Percentiles rank a stretch among this genome's conserved stretches.
Conservation (phyloP, 2,888 invertebrate genomes). For the Lordiphosa fenestrarum region DNA sequence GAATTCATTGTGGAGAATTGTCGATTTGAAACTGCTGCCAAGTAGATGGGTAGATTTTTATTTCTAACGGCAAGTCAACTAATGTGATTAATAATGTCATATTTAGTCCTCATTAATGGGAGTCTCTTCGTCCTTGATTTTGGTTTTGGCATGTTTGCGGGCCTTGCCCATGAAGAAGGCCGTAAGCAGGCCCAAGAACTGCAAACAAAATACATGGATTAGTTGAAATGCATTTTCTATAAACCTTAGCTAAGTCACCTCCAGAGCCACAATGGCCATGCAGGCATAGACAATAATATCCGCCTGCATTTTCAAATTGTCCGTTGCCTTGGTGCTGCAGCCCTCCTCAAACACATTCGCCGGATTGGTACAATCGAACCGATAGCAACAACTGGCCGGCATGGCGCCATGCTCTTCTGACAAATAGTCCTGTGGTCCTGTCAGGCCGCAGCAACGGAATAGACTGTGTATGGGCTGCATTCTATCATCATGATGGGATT, state of each 20-base stretch:
- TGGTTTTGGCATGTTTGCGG: constrained; percentile 49
- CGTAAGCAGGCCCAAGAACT: constrained; percentile 49
- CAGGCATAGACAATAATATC: constrained; percentile 55
- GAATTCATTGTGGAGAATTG: neutral
- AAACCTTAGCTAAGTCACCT: constrained; percentile 40
- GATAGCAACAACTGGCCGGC: constrained; percentile 70
- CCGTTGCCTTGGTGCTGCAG: constrained; percentile 52
- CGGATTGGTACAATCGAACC: constrained; percentile 59
- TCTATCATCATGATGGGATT: constrained; percentile 48
- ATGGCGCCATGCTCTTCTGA: constrained; percentile 51
- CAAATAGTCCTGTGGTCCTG: constrained; percentile 71
- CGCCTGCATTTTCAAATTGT: constrained; percentile 40
- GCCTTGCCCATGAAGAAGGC: constrained; percentile 59
- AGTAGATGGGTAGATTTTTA: constrained; percentile 19
- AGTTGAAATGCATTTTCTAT: neutral
- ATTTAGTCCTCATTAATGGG: constrained; percentile 51
- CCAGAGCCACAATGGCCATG: constrained; percentile 47
- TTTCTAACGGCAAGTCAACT: constrained; percentile 39
- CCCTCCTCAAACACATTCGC: constrained; percentile 63
- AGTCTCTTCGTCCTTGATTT: constrained; percentile 59
- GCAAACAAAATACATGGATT: constrained; percentile 7
- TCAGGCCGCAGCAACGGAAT: constrained; percentile 69
- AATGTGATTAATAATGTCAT: constrained; percentile 34
- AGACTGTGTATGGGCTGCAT: constrained; percentile 71
- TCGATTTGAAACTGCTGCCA: constrained; percentile 1